Conservation (phyloP, 2,113 vertebrate genomes). For the Elephantulus edwardii region DNA sequence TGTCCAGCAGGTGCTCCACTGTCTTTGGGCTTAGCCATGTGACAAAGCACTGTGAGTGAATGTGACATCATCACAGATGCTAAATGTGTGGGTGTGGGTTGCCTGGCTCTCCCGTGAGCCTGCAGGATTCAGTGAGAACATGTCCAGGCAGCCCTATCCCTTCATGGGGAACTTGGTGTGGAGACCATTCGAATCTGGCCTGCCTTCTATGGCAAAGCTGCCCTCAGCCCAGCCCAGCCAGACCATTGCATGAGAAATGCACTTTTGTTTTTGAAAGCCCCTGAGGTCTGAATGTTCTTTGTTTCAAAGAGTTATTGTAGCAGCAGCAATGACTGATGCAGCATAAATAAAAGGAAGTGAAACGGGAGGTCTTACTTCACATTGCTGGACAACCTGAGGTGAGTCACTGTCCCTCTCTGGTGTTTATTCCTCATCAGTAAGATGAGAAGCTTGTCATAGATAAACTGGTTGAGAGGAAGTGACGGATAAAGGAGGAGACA, state of each 20-base stretch:
- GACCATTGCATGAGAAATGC: background rate
- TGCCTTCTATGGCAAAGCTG: background rate
- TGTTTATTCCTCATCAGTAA: background rate
- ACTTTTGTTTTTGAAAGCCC: background rate
- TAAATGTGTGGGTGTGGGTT: accelerated
- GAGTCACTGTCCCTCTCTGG: background rate
- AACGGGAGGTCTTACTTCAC: background rate
- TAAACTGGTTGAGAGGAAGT: no score
- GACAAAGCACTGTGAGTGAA: accelerated
- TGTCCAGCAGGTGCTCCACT: accelerated
- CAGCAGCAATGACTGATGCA: background rate
- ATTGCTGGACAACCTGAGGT: no score
- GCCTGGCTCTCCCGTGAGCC: no score
- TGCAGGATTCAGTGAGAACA: accelerated
- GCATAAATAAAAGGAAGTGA: background rate
- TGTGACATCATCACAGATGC: background rate
- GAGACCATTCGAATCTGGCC: background rate
- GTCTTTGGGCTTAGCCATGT: no score
- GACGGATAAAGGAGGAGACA: background rate
- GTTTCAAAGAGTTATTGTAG: background rate
- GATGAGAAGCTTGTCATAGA: background rate
- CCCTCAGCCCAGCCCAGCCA: accelerated
- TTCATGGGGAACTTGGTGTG: background rate
- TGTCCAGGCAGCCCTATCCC: background rate
- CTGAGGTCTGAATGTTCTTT: background rate